phyloP scores from a whole-genome alignment of 2,113 vertebrate species.

The Istiophorus platypterus region DNA sequence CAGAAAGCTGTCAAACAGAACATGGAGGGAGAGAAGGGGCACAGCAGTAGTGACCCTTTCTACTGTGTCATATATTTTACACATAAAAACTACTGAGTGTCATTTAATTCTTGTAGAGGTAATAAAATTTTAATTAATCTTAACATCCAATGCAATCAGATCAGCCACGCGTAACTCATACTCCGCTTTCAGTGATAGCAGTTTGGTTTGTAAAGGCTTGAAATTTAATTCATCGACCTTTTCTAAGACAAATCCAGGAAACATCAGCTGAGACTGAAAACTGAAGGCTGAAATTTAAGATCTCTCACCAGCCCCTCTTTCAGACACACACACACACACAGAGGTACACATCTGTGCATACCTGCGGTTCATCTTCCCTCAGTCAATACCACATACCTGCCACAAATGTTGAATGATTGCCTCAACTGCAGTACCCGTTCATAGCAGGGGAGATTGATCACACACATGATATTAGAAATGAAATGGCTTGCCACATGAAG shows the following conservation, averaged over 20 bases:
- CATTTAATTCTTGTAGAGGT: background rate
- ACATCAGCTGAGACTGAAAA: conserved; percentile 7
- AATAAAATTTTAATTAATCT: background rate
- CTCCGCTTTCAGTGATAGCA: background rate
- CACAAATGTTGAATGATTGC: conserved; percentile 73
- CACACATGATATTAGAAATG: conserved; percentile 73
- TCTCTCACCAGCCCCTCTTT: background rate
- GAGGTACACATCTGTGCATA: conserved; percentile 3
- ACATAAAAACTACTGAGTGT: background rate
- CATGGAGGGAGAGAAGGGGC: conserved; percentile 11
- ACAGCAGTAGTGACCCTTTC: background rate
- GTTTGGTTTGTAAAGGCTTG: background rate
- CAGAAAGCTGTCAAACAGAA: conserved; percentile 66
- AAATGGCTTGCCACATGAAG: conserved; percentile 72
- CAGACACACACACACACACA: background rate
- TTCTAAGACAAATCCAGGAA: conserved; percentile 10
- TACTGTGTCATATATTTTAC: background rate
- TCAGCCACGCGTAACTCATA: background rate
- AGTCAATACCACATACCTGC: conserved; percentile 74
- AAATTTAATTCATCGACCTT: background rate
- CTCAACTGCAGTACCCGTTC: conserved; percentile 34
- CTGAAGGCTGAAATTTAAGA: conserved; percentile 9
- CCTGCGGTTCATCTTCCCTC: conserved; percentile 55
- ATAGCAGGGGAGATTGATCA: conserved; percentile 72
- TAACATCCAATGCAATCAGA: background rate